These are phyloP conservation scores for Pangasius djambal DNA, from an alignment of 2,797 vertebrate species.

Conservation along the genomic window DNA sequence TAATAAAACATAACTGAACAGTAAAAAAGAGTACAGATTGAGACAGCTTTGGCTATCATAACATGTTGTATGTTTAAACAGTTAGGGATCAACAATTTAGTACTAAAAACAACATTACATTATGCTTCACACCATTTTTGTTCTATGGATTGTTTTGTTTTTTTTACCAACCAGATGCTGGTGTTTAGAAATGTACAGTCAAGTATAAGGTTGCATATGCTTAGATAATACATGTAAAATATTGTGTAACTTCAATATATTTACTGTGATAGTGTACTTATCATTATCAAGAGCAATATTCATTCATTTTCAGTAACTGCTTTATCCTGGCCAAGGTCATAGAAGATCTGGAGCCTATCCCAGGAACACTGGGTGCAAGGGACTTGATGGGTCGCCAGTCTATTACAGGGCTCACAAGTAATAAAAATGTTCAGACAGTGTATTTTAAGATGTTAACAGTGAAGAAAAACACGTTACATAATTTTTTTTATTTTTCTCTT, in stretches of 20 bases:
- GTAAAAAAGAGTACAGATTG: neutral
- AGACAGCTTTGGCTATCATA: neutral
- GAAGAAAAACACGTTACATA: neutral
- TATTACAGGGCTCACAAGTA: neutral
- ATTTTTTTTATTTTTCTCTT: neutral
- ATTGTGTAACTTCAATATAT: neutral
- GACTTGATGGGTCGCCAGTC: neutral
- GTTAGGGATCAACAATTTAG: neutral
- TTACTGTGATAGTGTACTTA: neutral
- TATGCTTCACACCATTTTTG: neutral
- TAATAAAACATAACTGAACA: neutral
- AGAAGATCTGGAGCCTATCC: neutral
- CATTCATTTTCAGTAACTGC: neutral
- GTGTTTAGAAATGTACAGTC: neutral
- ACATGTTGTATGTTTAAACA: neutral
- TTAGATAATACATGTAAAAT: neutral
- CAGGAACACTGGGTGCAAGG: neutral
- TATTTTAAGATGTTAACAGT: neutral
- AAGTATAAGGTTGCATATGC: neutral
- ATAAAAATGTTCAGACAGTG: neutral
- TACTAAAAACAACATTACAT: neutral
- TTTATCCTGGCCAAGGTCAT: neutral
- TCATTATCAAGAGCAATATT: neutral
- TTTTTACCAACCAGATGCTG: neutral
- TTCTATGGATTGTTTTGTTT: neutral